phyloP scores from a whole-genome alignment of 2,797 vertebrate genomes.

The Typhlichthys eigenmanni region DNA sequence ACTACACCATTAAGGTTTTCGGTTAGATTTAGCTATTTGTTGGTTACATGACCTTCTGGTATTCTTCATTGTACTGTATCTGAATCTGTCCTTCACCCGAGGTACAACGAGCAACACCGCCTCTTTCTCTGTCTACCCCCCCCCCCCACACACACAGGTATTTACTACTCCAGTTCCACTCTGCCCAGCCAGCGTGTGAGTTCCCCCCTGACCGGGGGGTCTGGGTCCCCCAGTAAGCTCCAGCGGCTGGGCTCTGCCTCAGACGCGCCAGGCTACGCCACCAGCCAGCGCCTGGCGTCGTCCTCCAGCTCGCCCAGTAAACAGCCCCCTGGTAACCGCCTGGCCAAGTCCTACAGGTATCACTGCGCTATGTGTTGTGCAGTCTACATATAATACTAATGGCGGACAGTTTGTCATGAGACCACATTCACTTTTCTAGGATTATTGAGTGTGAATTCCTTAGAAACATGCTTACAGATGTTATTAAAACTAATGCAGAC shows the following conservation, averaged over 20 bases:
- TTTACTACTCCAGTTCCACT: conserved; percentile 95
- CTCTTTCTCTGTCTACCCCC: not conserved
- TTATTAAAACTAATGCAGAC: too few species aligned
- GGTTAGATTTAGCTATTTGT: too few species aligned
- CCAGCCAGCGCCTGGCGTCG: conserved; percentile 84
- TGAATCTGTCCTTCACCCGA: not conserved
- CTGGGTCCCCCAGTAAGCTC: conserved; percentile 89
- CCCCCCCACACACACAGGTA: conserved; percentile 45
- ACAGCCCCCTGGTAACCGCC: conserved; percentile 86
- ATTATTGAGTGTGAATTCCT: too few species aligned
- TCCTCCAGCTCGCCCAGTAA: conserved; percentile 87
- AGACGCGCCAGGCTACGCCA: conserved; percentile 83
- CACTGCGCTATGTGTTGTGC: not conserved
- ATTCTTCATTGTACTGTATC: not conserved
- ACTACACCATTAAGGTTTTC: too few species aligned
- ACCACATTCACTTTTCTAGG: too few species aligned
- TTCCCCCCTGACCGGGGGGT: conserved; percentile 84
- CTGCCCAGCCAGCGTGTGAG: conserved; percentile 91
- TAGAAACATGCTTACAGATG: too few species aligned
- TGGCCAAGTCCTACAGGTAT: conserved; percentile 95
- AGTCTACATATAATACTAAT: not conserved
- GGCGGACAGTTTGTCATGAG: not conserved
- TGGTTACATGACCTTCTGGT: too few species aligned
- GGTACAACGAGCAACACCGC: too few species aligned
- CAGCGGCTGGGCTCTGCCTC: conserved; percentile 88